phyloP scores from a whole-genome alignment of 2,797 vertebrate genomes.

The Hirundo rustica region DNA sequence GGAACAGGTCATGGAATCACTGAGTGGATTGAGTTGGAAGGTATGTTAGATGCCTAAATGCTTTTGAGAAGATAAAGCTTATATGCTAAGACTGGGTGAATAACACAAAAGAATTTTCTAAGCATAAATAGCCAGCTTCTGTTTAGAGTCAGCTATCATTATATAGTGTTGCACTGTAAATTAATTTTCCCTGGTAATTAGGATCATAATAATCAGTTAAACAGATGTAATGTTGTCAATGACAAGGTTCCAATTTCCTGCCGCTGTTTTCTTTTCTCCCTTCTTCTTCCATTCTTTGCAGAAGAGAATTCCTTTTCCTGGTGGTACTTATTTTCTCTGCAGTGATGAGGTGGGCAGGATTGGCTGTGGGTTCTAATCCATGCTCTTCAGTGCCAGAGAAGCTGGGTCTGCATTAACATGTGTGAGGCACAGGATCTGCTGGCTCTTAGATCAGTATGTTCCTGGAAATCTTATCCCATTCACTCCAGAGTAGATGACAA shows the following conservation, averaged over 20 bases:
- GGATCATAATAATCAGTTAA: not conserved
- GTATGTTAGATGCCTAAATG: not conserved
- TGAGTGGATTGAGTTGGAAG: not conserved
- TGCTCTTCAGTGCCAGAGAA: not conserved
- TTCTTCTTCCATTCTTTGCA: not conserved
- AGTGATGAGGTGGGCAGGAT: not conserved
- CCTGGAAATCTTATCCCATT: not conserved
- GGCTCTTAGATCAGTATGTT: not conserved
- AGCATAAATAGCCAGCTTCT: not conserved
- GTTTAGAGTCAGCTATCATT: not conserved
- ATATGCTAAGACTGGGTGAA: not conserved
- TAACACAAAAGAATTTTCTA: not conserved
- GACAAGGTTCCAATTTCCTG: not conserved
- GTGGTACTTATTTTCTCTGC: not conserved
- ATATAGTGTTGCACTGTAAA: not conserved
- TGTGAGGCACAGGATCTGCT: not conserved
- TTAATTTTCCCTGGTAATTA: not conserved
- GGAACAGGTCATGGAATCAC: not conserved
- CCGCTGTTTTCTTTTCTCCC: not conserved
- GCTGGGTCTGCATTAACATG: not conserved
- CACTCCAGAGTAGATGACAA: not conserved
- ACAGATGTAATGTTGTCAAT: not conserved
- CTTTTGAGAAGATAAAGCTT: not conserved
- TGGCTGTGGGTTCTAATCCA: not conserved
- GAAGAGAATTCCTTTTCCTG: not conserved